Percentiles rank a stretch among this genome's conserved stretches.
phyloP scores from a whole-genome alignment of 2,888 invertebrate species.

The Protula sp. region DNA sequence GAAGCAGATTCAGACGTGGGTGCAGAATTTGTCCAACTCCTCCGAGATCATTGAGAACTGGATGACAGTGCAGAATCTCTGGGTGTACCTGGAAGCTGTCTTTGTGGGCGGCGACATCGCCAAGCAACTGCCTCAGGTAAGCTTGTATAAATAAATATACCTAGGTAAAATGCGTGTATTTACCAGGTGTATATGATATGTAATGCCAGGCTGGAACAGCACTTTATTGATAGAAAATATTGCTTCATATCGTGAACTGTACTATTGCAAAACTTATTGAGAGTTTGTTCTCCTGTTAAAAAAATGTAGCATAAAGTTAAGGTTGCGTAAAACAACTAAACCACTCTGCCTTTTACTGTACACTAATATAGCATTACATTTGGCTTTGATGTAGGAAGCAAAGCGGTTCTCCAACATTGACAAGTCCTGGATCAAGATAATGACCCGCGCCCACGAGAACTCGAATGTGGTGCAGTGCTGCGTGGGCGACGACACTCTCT shows the following conservation, averaged over 20 bases:
- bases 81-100: conserved; percentile 96
- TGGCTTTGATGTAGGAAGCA: conserved; percentile 41
- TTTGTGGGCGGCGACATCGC: conserved; percentile 98
- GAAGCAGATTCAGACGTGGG: conserved; percentile 94
- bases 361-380: too few relatives aligned
- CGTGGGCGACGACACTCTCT: conserved; percentile 52
- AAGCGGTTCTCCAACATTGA: conserved; percentile 55
- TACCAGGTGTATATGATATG: too few relatives aligned
- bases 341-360: too few relatives aligned
- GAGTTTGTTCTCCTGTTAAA: too few relatives aligned
- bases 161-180: background rate
- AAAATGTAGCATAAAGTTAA: too few relatives aligned
- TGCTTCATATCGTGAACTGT: too few relatives aligned
- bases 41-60: conserved; percentile 94
- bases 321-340: too few relatives aligned
- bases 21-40: conserved; percentile 86
- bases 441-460: conserved; percentile 53
- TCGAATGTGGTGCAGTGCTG: conserved; percentile 53
- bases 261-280: too few relatives aligned
- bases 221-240: too few relatives aligned
- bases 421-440: conserved; percentile 55
- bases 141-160: background rate
- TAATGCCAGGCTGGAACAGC: too few relatives aligned
- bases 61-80: conserved; percentile 94
- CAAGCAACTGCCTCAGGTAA: conserved; percentile 76